Base-by-base conservation (phyloP, 92 coral and sea anemone genomes). In the Paramuricea clavata region DNA sequence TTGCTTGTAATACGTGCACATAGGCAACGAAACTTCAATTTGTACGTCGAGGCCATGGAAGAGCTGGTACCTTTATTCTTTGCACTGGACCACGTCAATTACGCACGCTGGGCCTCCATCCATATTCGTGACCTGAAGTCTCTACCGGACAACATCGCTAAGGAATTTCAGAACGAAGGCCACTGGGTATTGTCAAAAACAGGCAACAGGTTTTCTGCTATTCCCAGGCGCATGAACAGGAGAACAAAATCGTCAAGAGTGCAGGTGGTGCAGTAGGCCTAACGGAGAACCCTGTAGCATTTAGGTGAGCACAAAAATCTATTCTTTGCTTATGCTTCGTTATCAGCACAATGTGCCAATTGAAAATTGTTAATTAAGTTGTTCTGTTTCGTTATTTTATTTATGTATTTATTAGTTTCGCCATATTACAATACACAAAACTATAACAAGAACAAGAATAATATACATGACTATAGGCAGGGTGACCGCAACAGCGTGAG, bases 161-260 rank as follows among this genome's bases (percentile, higher is more conserved):
- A 33, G 0, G 87, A 87, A 86, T 91, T 91, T 72, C 78, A 87
- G 56, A 52, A 60, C 34, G 44, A 91, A 33, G 76, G 59, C 42
- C 91, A 87, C 79, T 91, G 94, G 91, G 91, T 83, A 15, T 34
- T 91, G 25, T 91, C 94, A 6, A 91, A 88, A 81, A 83, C 91
- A 0, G 89, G 91, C 0, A 87, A 83, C 22, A 69, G n/a, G 36
- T 91, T 87, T 17, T 91, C 91, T 0, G 61, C 89, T 0, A 91
- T 91, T 16, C 89, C 95, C 0, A 89, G 70, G 95, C 91, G 12
- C 93, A 83, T 32, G 92, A 92, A 33, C 92, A 92, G 62, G 90
- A 71, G 50, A 87, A 92, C 78, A 92, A 87, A 81, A 71, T 78
- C 11, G 92, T 88, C 42, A 92, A 88, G 70, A 39, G 85, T 36